phyloP scores from a whole-genome alignment of 2,113 vertebrate species.

The Datnioides undecimradiatus region DNA sequence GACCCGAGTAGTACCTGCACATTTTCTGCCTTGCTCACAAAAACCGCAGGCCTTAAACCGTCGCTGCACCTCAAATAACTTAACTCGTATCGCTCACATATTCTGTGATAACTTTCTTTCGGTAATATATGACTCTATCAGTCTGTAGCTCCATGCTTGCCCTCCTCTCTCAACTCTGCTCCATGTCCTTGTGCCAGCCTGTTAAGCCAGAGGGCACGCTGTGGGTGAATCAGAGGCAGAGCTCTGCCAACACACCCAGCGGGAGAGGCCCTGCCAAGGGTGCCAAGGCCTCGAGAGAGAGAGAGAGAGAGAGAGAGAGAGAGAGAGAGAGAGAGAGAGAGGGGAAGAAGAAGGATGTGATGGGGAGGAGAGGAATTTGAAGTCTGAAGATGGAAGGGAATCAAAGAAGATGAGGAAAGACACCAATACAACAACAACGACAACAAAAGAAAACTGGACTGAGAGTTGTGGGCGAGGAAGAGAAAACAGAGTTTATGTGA shows the following conservation, averaged over 20 bases:
- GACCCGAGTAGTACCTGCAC: slow-evolving; percentile 6
- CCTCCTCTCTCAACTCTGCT: slow-evolving; percentile 57
- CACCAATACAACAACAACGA: too few relatives aligned
- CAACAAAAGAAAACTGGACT: background rate
- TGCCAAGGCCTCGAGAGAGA: slow-evolving; percentile 76
- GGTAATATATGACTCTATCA: slow-evolving; percentile 39
- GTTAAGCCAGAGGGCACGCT: slow-evolving; percentile 80
- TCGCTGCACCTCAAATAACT: slow-evolving; percentile 35
- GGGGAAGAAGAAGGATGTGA: background rate
- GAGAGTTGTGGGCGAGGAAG: background rate
- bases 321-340: slow-evolving; percentile 64
- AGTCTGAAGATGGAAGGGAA: slow-evolving; percentile 10
- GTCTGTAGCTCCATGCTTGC: slow-evolving; percentile 25
- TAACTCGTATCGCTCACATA: slow-evolving; percentile 4
- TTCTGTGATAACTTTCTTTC: slow-evolving; percentile 43
- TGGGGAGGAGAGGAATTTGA: background rate
- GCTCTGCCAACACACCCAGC: slow-evolving; percentile 74
- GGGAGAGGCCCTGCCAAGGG: slow-evolving; percentile 67
- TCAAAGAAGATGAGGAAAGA: slow-evolving; percentile 1
- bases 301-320: background rate
- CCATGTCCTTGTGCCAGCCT: slow-evolving; percentile 73
- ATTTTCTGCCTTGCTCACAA: slow-evolving; percentile 54
- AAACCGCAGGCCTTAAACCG: slow-evolving; percentile 46
- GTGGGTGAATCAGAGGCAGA: slow-evolving; percentile 71
- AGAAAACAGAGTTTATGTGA: background rate